These are phyloP conservation scores for Hemicordylus capensis DNA, from an alignment of 2,113 vertebrate species.

Conservation along the genomic window DNA sequence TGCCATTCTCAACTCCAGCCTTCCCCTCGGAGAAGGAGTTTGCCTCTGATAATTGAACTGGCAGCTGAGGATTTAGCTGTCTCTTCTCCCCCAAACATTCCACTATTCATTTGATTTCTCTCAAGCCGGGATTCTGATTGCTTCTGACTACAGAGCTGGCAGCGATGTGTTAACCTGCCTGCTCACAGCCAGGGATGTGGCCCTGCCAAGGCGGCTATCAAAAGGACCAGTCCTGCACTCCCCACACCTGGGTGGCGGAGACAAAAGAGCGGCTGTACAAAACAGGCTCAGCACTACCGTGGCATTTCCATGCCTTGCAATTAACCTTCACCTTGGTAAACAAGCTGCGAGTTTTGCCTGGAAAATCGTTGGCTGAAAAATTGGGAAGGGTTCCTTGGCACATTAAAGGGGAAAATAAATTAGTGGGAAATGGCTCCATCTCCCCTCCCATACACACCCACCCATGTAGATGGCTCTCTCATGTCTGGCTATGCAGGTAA, in stretches of 20 bases:
- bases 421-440: neutral
- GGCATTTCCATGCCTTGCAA: conserved; percentile 51
- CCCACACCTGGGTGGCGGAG: conserved; percentile 29
- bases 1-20: conserved; percentile 1
- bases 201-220: conserved; percentile 49
- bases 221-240: conserved; percentile 41
- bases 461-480: neutral
- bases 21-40: conserved; percentile 15
- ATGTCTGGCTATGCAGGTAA: neutral
- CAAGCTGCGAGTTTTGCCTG: neutral
- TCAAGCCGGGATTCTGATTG: conserved; percentile 69
- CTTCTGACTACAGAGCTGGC: conserved; percentile 58
- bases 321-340: conserved; percentile 58
- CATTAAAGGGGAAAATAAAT: neutral
- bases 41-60: conserved; percentile 49
- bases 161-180: conserved; percentile 53
- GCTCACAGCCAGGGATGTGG: conserved; percentile 15
- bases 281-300: neutral
- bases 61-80: conserved; percentile 15
- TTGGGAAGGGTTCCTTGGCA: conserved; percentile 4
- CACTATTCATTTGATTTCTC: conserved; percentile 56
- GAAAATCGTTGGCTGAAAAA: neutral
- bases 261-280: conserved; percentile 45
- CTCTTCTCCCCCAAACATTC: conserved; percentile 20
- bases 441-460: neutral